These are phyloP conservation scores for Congeria kusceri DNA, from an alignment of 2,888 invertebrate genomes.

Conservation along the genomic window DNA sequence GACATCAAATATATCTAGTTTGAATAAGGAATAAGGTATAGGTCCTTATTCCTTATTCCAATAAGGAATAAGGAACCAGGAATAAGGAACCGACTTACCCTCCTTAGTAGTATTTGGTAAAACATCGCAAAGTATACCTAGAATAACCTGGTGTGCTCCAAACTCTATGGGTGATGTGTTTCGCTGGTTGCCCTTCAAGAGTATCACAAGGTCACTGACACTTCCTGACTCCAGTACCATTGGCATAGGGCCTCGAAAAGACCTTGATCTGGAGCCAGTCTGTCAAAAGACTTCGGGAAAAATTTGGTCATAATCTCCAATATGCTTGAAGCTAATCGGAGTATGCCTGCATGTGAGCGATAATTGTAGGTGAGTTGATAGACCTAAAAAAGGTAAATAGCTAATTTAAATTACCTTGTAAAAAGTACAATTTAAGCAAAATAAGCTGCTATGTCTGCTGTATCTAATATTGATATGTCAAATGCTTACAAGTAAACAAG, in stretches of 20 bases:
- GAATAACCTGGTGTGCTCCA: conserved; percentile 79
- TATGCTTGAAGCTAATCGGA: conserved; percentile 74
- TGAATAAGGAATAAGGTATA: no score
- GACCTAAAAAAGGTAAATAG: conserved; percentile 61
- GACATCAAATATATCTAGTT: no score
- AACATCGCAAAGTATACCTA: conserved; percentile 45
- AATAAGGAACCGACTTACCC: no score
- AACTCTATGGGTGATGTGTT: conserved; percentile 79
- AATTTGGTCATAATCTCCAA: conserved; percentile 74
- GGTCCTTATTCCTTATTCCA: no score
- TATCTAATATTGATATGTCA: no score
- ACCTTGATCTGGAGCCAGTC: conserved; percentile 74
- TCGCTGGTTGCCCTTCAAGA: conserved; percentile 68
- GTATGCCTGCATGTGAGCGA: conserved; percentile 77
- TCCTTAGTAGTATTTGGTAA: no score
- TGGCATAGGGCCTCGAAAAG: conserved; percentile 76
- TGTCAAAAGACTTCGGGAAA: conserved; percentile 79
- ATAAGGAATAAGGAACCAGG: no score
- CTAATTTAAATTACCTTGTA: conserved; percentile 9
- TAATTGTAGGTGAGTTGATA: conserved; percentile 76
- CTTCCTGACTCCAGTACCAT: conserved; percentile 74
- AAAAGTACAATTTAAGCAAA: no score
- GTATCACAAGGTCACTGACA: conserved; percentile 63
- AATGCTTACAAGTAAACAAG: no score
- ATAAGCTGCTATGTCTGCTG: no score